Conservation (phyloP, 2,113 vertebrate genomes). For the Elanus axillaris region DNA sequence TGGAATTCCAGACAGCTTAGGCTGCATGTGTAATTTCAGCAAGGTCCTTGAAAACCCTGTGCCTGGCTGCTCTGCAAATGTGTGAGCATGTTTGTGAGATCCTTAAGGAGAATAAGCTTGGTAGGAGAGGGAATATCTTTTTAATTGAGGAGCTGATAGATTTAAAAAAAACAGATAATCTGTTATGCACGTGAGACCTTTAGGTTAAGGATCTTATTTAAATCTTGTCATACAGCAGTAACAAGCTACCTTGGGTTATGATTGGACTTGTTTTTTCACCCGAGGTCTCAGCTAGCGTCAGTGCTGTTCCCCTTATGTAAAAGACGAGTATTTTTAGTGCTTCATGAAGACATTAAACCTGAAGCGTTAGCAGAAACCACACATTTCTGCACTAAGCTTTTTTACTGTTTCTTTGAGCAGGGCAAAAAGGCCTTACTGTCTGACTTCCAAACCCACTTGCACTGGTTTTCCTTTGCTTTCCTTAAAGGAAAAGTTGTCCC, state of each 20-base stretch:
- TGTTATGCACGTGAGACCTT: background rate
- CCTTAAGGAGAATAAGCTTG: background rate
- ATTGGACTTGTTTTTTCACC: background rate
- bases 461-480: background rate
- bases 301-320: background rate
- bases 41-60: background rate
- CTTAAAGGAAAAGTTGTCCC: background rate
- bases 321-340: background rate
- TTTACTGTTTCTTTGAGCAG: background rate
- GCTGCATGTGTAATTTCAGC: background rate
- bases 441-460: background rate
- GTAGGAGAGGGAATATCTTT: background rate
- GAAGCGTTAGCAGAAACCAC: background rate
- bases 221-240: background rate
- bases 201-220: background rate
- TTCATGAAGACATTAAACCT: background rate
- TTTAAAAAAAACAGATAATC: background rate
- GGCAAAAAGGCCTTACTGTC: background rate
- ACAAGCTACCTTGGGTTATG: background rate
- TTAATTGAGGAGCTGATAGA: no score
- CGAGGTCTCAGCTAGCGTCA: rapidly evolving
- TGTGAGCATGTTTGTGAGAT: background rate
- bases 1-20: background rate
- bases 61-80: background rate
- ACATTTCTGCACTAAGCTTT: background rate